Evolutionary conservation across 2,113 vertebrate species (phyloP).

Genomic region (Pelecanoides urinatrix): DNA sequence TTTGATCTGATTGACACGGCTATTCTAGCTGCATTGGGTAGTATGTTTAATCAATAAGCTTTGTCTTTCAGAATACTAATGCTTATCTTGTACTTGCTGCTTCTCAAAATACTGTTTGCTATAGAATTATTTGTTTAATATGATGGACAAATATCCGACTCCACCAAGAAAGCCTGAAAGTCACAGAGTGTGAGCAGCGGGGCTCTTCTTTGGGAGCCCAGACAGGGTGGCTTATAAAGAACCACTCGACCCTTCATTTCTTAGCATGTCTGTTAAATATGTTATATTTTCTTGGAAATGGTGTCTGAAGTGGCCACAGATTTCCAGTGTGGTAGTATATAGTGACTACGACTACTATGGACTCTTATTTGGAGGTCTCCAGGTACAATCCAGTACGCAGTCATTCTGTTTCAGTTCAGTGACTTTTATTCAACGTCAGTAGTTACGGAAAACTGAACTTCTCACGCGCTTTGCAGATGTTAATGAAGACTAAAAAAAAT

Average conservation of each 20-base stretch:
- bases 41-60: conserved; percentile 28
- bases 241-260: neutral
- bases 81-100: neutral
- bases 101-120: conserved; percentile 1
- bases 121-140: neutral
- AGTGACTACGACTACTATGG: rapidly evolving
- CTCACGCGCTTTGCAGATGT: neutral
- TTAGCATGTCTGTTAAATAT: neutral
- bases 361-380: neutral
- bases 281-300: neutral
- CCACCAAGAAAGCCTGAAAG: neutral
- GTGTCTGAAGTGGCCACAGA: neutral
- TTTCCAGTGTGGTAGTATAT: neutral
- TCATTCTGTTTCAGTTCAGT: neutral
- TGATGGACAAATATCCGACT: neutral
- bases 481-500: neutral
- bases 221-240: neutral
- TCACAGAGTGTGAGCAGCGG: neutral
- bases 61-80: neutral
- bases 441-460: neutral
- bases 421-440: neutral
- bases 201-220: neutral
- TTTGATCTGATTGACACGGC: neutral
- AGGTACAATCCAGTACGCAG: neutral
- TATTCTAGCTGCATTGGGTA: neutral